Evolutionary conservation across 2,888 invertebrate species (phyloP), one percentile per base, ranked within the genome.

Genomic region (Melinopterus prodromus): DNA sequence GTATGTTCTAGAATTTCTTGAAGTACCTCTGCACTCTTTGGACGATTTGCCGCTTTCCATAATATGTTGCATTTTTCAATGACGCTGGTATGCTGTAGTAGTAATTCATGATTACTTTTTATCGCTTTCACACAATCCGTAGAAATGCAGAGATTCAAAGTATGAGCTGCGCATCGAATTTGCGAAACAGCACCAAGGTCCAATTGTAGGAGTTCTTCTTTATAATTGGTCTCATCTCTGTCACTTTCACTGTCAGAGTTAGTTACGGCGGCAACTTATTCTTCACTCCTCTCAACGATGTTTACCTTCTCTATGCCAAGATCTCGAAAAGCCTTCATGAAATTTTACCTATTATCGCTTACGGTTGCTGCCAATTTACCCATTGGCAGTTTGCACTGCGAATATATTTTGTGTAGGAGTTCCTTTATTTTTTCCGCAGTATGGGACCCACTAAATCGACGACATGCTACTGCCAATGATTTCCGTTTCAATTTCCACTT

Each of bases 11-110:
- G 71, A 9, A 78, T 26, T 12, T 78, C 37, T 14, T 78, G 71
- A 7, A 78, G 5, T 35, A 71, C 16, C 36, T 78, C 78, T 12
- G 78, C 71, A 12, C 71, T 36, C 36, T 78, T 71, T 71, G 78
- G 78, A 6, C 15, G 71, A 6, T 14, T n/a, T 15, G 71, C 71
- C 9, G 78, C 71, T 9, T 78, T 71, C 71, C 78, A 78, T 36
- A 78, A 37, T 9, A 35, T 4, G 14, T 71, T 71, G 36, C 71
- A 77, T n/a, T 77, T 77, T 36, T 6, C n/a, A 6, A 77, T 77
- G 16, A 38, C 16, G 9, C 16, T 15, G 0, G 15, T 6, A 71
- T 78, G 78, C 16, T 71, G 26, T 2, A 9, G 15, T n/a, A 37
- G n/a, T 2, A 78, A 37, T 12, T 16, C n/a, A 1, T 16, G 16